A percentile compares a stretch with the other conserved stretches of the same genome.
Evolutionary conservation across 2,797 vertebrate genomes (phyloP).

Genomic region (Columba guinea): DNA sequence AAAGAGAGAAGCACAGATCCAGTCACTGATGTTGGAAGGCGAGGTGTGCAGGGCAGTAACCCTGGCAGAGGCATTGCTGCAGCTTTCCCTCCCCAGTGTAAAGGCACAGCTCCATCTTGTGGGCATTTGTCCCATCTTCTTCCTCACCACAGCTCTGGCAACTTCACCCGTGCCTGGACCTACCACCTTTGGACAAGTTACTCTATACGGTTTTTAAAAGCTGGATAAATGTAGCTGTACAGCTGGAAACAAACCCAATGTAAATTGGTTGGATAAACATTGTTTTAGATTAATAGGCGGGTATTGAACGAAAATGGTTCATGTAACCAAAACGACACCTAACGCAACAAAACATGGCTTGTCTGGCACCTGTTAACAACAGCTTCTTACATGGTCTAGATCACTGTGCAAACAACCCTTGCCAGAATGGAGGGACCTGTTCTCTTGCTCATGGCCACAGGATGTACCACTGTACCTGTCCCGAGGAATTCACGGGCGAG

Average conservation of each 20-base stretch:
- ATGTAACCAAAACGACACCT: fast-evolving
- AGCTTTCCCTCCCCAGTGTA: background rate
- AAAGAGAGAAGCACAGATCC: background rate
- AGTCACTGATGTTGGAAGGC: fast-evolving
- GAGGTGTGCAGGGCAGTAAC: background rate
- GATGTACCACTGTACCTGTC: constrained; percentile 85
- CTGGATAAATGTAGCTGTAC: background rate
- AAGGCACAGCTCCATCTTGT: constrained; percentile 68
- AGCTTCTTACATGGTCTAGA: constrained; percentile 1
- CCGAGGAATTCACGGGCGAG: constrained; percentile 78
- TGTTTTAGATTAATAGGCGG: background rate
- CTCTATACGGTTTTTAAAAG: background rate
- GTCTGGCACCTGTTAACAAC: background rate
- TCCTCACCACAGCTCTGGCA: background rate
- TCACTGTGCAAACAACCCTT: constrained; percentile 80
- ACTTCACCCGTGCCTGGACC: fast-evolving
- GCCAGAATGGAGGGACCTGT: constrained; percentile 86
- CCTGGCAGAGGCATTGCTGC: background rate
- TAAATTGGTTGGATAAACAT: background rate
- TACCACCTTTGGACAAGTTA: background rate
- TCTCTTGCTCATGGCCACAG: background rate
- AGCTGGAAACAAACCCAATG: background rate
- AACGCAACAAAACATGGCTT: background rate
- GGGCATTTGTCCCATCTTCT: constrained; percentile 1
- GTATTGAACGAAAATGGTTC: background rate